A percentile compares a stretch with the other conserved stretches of the same genome.
Conservation (phyloP, 2,888 invertebrate genomes). For the Ormyrus thymus region DNA sequence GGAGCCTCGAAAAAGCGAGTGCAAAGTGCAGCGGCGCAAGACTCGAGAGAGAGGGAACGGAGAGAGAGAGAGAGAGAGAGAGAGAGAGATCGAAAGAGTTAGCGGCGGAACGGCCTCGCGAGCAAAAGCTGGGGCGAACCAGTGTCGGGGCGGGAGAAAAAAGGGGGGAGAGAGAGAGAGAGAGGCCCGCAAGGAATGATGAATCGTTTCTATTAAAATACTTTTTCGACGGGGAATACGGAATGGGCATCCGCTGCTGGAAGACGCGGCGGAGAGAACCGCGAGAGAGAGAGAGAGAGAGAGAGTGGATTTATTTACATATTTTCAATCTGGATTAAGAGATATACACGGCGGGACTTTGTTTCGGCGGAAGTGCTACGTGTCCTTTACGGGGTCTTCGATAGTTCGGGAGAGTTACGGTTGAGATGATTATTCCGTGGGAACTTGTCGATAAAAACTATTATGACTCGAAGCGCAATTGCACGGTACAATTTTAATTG, state of each 20-base stretch:
- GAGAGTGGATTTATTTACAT: constrained; percentile 74
- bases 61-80: not conserved
- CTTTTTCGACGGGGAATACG: constrained; percentile 74
- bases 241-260: constrained; percentile 67
- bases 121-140: not conserved
- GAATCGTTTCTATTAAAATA: constrained; percentile 75
- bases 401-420: too few relatives aligned
- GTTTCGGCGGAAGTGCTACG: not conserved
- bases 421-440: too few relatives aligned
- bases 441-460: too few relatives aligned
- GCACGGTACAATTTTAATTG: too few relatives aligned
- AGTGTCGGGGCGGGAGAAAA: constrained; percentile 40
- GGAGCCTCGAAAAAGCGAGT: constrained; percentile 44
- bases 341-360: constrained; percentile 65
- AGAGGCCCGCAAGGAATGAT: constrained; percentile 66
- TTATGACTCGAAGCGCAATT: too few relatives aligned
- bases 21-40: constrained; percentile 39
- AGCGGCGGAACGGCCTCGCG: constrained; percentile 19
- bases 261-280: constrained; percentile 57
- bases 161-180: constrained; percentile 55
- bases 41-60: constrained; percentile 4
- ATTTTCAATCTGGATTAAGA: constrained; percentile 75
- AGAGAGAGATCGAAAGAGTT: constrained; percentile 2
- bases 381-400: too few relatives aligned
- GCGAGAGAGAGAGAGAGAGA: constrained; percentile 58